Evolutionary conservation across 2,888 invertebrate genomes (phyloP).

Genomic region (Mythimna lalbum): DNA sequence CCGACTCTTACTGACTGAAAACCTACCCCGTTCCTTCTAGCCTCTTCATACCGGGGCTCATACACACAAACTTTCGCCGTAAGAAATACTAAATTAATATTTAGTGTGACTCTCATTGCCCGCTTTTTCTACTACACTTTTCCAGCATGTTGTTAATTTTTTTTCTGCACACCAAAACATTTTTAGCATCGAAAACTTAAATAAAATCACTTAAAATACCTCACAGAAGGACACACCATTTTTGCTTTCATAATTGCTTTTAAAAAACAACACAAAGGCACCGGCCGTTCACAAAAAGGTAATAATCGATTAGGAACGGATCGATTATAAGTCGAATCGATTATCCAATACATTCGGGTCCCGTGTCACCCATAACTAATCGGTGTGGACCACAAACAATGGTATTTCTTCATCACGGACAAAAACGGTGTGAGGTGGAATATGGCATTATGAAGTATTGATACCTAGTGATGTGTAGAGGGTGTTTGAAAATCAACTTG

Average conservation of each 20-base stretch:
- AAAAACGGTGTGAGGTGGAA: constrained; percentile 84
- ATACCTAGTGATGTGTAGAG: constrained; percentile 75
- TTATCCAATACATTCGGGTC: constrained; percentile 80
- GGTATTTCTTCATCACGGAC: constrained; percentile 88
- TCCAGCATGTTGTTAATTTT: not conserved
- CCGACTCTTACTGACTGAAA: too few relatives aligned
- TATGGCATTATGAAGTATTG: constrained; percentile 83
- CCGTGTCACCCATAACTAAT: constrained; percentile 87
- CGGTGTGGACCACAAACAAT: constrained; percentile 81
- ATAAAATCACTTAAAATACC: constrained; percentile 64
- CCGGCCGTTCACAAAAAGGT: constrained; percentile 83
- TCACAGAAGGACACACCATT: constrained; percentile 63
- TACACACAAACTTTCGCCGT: too few relatives aligned
- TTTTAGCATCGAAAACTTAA: constrained; percentile 38
- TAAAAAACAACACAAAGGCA: constrained; percentile 78
- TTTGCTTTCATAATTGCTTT: constrained; percentile 65
- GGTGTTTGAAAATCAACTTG: constrained; percentile 62
- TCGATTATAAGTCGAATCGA: constrained; percentile 86
- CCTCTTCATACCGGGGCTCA: too few relatives aligned
- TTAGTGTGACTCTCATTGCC: too few relatives aligned
- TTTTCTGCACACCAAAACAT: constrained; percentile 1
- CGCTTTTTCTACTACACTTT: too few relatives aligned
- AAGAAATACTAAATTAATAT: too few relatives aligned
- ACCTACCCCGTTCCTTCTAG: too few relatives aligned
- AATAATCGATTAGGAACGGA: constrained; percentile 85